Conservation (phyloP, 2,113 vertebrate species). For the Zapornia atra region DNA sequence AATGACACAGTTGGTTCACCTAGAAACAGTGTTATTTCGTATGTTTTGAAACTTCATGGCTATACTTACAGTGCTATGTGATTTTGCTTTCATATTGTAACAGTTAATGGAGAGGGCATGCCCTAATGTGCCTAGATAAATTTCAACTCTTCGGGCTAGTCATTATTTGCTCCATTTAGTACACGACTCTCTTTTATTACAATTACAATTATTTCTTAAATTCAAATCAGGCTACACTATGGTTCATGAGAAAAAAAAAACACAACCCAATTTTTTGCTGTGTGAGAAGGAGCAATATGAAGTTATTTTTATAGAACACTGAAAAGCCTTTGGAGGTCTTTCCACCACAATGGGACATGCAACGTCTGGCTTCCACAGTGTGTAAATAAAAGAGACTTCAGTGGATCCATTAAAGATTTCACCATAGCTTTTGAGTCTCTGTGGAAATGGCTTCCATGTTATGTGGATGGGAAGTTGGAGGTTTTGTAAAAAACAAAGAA, state of each 20-base stretch:
- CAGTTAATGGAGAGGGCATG: background rate
- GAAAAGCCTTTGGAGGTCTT: background rate
- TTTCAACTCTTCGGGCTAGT: background rate
- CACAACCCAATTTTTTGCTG: background rate
- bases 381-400: background rate
- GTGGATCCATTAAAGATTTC: background rate
- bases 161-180: background rate
- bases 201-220: background rate
- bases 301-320: background rate
- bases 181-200: background rate
- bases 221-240: background rate
- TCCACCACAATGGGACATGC: background rate
- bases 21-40: background rate
- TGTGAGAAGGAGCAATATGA: background rate
- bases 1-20: background rate
- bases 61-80: background rate
- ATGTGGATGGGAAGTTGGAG: background rate
- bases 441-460: background rate
- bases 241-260: background rate
- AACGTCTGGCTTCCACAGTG: accelerated
- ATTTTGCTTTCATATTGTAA: background rate
- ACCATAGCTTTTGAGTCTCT: background rate
- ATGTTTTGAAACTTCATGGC: background rate
- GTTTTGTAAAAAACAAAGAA: accelerated
- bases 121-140: background rate